Base-by-base conservation (phyloP, 2,797 vertebrate species). In the Lycodopsis pacificus region DNA sequence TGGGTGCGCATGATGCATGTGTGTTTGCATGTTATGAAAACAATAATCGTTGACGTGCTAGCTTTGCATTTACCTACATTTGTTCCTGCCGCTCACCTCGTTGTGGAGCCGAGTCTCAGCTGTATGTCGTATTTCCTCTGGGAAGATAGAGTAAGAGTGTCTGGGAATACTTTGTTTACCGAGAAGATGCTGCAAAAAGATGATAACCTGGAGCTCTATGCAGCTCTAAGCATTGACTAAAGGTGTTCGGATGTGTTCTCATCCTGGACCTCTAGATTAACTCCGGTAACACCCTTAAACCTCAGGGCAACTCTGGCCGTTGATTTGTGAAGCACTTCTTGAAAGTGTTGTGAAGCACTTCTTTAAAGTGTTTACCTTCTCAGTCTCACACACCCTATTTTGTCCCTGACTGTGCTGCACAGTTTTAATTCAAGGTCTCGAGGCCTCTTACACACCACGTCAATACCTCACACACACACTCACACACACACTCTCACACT, bases 11-110 rank as follows among this genome's bases (percentile, higher is more conserved):
- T 66, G 62, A 81, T 56, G 38, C 54, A 76, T 25, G 0, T 56
- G 49, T 68, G 25, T 76, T 48, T 53, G 38, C 27, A 27, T 61
- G 57, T 27, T 48, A 63, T 42, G 22, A 58, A n/a, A n/a, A n/a
- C 7, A 11, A 4, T 48, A 42, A 49, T 15, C 53, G 27, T 42
- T 67, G 25, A 10, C 34, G 48, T 22, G 25, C 65, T 4, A 3
- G 38, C 10, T 62, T 53, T 22, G 44, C 27, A 46, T 74, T 65
- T 46, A 44, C 27, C 42, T 72, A 17, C 48, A 56, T 32, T 51
- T 40, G 19, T 32, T 38, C 22, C 11, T 32, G 6, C 46, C 14
- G 51, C 63, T 62, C 34, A 38, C 53, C n/a, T 66, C 59, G 14
- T 44, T 62, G 57, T 62, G 27, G 13, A 64, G n/a, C n/a, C 2